Evolutionary conservation across 1,140 invertebrate genomes (phyloP), one percentile per base, ranked within the genome.

Genomic region (Drosophila navojoa): DNA sequence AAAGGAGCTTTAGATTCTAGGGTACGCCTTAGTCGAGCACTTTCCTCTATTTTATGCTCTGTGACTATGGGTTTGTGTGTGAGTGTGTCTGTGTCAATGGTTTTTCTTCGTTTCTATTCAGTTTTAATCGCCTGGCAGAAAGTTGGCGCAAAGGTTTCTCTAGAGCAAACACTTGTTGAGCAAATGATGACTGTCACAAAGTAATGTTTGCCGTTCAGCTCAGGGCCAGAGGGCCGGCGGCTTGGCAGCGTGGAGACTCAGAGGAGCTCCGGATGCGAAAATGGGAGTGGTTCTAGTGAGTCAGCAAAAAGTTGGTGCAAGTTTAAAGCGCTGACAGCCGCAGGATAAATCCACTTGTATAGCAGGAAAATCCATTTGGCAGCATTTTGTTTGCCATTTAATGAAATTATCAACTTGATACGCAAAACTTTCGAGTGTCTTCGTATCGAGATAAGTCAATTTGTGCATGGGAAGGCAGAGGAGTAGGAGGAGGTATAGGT

Each of bases 151-250:
- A 87, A 87, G 86, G 75, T 79, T 84, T 84, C 61, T 45, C 49
- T 58, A 76, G 75, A 74, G 79, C 82, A 87, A 87, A 87, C 84
- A 87, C 82, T 87, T 87, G 82, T 87, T 87, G 82, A 87, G 79
- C 84, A 85, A 84, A 84, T 85, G 81, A 85, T 76, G 81, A 63
- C 81, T 76, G 81, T 77, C 81, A 82, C 82, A 87, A 87, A 87
- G 82, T 89, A 77, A 72, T 87, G 79, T 87, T 89, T 87, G 84
- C 76, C 60, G 58, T 85, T 59, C 76, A 55, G 71, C 80, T 84
- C 57, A 40, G 50, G 29, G 32, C 27, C 16, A 10, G 7, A 10
- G 47, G 29, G 15, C 42, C 42, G 42, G 10, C 35, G 11, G 35
- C 35, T 3, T 15, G 16, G 42, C 5, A 7, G 42, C 42, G 9